Evolutionary conservation across 2,888 invertebrate species (phyloP).

Genomic region (Linnaemya tessellans): DNA sequence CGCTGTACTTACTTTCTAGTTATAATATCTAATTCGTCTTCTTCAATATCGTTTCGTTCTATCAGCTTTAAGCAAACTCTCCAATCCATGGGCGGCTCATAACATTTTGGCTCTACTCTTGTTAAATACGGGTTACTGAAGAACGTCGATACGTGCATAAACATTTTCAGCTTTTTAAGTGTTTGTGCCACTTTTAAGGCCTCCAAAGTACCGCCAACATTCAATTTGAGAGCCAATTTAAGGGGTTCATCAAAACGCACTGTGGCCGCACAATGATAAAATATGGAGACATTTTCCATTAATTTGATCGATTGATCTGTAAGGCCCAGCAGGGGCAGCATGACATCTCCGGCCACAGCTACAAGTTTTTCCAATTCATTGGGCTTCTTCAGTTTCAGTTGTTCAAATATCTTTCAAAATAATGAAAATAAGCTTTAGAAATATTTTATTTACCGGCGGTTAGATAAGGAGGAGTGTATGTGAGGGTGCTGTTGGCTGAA

Average conservation of each 20-base stretch:
- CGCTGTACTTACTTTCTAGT: constrained; percentile 77
- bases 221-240: constrained; percentile 86
- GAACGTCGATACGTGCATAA: constrained; percentile 93
- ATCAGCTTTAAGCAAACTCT: constrained; percentile 75
- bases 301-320: constrained; percentile 60
- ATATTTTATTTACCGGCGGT: no score
- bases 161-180: constrained; percentile 84
- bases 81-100: constrained; percentile 77
- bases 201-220: constrained; percentile 87
- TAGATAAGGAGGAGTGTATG: no score
- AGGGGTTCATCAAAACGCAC: constrained; percentile 92
- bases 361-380: constrained; percentile 76
- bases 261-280: constrained; percentile 92
- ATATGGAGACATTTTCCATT: constrained; percentile 86
- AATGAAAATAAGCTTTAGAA: no score
- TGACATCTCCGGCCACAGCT: constrained; percentile 78
- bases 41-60: constrained; percentile 72
- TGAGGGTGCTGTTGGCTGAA: no score
- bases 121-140: constrained; percentile 92
- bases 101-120: constrained; percentile 87
- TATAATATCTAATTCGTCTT: constrained; percentile 74
- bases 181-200: constrained; percentile 85
- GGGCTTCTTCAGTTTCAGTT: constrained; percentile 75
- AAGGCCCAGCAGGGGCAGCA: constrained; percentile 77
- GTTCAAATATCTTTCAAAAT: constrained; percentile 75